Evolutionary conservation across 2,797 vertebrate species (phyloP), one percentile per base, ranked within the genome.

Genomic region (Hydrophis major): DNA sequence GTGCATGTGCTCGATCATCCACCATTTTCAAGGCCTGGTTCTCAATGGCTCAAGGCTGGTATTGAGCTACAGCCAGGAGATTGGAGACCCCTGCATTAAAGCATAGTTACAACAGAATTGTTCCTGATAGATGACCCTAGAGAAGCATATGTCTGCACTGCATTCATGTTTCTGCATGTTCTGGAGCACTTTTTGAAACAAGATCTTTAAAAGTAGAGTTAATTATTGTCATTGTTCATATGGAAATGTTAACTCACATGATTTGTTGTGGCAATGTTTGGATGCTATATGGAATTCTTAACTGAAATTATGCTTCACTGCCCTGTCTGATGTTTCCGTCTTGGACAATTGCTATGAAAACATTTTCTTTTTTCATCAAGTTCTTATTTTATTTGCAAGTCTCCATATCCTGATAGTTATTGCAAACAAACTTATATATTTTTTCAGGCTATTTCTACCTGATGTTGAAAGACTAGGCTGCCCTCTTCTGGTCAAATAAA

Each of bases 401-500:
- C 42, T 89, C 88, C 25, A 28, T 2, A 2, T 42, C 47, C 61
- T 74, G 50, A 83, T 59, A 27, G 12, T n/a, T 74, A 66, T 55
- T 90, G 56, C 83, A 88, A 50, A 63, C 32, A 59, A 88, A 61
- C 5, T 14, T 42, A n/a, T 4, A 53, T 74, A 42, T 32, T 37
- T 37, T 55, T n/a, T 47, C 14, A 20, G 37, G 4, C 32, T 88
- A 25, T 16, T 20, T 83, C 53, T 28, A 32, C 78, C 42, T 60
- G 89, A 14, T 94, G 95, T 94, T 66, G 93, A 96, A 96, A 96
- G 93, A 88, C 94, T 88, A 92, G 93, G 56, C 93, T 95, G 94
- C 95, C 97, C 96, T 94, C 97, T 97, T 94, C 92, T 5, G 97
- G 87, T 93, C 12, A 4, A 92, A 96, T 92, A 78, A 92, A 32